Evolutionary conservation across 2,888 invertebrate genomes (phyloP).

Genomic region (Thereva nobilitata): DNA sequence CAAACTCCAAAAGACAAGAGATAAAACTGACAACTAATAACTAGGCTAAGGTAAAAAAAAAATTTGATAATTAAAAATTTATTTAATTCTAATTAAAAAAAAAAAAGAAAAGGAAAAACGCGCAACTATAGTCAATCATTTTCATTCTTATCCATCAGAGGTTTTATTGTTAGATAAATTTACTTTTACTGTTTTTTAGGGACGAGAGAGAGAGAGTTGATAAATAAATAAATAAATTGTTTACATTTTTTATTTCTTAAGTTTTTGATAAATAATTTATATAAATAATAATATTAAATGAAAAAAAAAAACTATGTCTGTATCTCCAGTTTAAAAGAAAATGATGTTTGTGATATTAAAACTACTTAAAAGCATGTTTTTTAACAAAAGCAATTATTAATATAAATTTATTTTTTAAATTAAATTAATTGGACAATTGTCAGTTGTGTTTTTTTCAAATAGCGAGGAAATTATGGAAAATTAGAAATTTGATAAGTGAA

Average conservation of each 20-base stretch:
- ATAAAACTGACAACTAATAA: slow-evolving; percentile 2
- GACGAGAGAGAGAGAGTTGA: too few relatives aligned
- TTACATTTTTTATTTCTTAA: too few relatives aligned
- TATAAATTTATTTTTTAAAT: slow-evolving; percentile 15
- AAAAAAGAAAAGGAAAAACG: not conserved
- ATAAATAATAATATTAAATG: too few relatives aligned
- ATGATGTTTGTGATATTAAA: slow-evolving; percentile 31
- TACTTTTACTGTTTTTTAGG: too few relatives aligned
- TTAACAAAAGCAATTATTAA: not conserved
- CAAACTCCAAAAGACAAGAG: too few relatives aligned
- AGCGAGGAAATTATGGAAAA: too few relatives aligned
- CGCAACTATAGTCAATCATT: slow-evolving; percentile 27
- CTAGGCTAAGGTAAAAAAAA: slow-evolving; percentile 22
- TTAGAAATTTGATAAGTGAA: too few relatives aligned
- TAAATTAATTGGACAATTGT: too few relatives aligned
- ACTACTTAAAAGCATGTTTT: slow-evolving; percentile 7
- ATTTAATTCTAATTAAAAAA: slow-evolving; percentile 24
- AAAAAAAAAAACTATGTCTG: not conserved
- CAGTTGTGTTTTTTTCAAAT: too few relatives aligned
- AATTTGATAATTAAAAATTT: slow-evolving; percentile 22
- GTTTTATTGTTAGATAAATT: slow-evolving; percentile 1
- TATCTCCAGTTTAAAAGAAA: slow-evolving; percentile 16
- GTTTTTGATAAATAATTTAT: too few relatives aligned
- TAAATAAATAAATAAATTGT: too few relatives aligned
- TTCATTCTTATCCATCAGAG: slow-evolving; percentile 8